Conservation (phyloP, 2,797 vertebrate genomes). For the Lithobates sylvaticus region DNA sequence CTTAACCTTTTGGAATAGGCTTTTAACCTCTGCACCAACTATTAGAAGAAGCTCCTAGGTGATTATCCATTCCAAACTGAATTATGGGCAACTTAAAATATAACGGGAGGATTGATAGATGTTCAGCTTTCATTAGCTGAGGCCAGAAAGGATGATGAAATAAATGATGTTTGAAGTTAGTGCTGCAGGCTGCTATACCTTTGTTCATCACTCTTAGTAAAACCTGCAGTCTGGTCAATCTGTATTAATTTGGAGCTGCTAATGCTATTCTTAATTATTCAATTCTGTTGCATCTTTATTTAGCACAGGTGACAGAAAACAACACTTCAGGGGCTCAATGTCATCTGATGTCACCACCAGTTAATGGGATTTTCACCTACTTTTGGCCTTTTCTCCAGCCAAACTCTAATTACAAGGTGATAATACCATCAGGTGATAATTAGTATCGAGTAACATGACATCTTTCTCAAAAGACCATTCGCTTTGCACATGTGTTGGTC, state of each 20-base stretch:
- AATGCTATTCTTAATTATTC: not conserved
- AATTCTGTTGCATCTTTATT: not conserved
- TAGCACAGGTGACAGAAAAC: conserved; percentile 20
- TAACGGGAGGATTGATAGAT: too few relatives aligned
- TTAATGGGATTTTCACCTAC: conserved; percentile 19
- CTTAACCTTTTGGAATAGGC: too few relatives aligned
- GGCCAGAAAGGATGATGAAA: too few relatives aligned
- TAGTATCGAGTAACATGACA: conserved; percentile 23
- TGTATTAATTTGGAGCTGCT: not conserved
- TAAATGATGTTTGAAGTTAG: too few relatives aligned
- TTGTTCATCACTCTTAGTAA: too few relatives aligned
- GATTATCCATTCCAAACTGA: too few relatives aligned
- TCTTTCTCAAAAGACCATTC: not conserved
- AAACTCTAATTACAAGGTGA: conserved; percentile 39
- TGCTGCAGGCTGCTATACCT: too few relatives aligned
- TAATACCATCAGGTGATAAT: conserved; percentile 36
- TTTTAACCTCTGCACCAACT: too few relatives aligned
- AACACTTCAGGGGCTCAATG: not conserved
- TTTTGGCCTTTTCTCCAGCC: conserved; percentile 26
- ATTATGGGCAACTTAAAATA: too few relatives aligned
- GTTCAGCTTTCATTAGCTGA: too few relatives aligned
- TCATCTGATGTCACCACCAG: not conserved
- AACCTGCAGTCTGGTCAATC: not conserved
- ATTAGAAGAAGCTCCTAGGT: too few relatives aligned
- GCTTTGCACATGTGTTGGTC: not conserved